phyloP scores from a whole-genome alignment of 2,888 invertebrate species.

The Oscheius myriophilus region DNA sequence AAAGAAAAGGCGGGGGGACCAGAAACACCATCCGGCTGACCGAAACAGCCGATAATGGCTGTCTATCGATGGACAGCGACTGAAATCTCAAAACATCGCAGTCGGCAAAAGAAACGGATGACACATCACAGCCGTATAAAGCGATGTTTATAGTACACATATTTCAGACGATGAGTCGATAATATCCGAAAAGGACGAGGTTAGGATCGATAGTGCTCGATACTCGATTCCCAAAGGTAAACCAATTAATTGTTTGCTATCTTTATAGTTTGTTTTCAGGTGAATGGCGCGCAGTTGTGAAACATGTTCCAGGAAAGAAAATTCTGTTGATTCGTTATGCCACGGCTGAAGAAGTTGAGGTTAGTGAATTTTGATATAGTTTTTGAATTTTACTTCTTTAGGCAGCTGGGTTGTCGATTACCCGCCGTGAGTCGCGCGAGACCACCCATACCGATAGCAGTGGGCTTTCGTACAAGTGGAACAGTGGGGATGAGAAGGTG shows the following conservation, averaged over 20 bases:
- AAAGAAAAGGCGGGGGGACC: too few relatives aligned
- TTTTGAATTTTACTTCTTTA: too few relatives aligned
- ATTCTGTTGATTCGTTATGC: constrained; percentile 55
- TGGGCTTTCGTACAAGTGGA: constrained; percentile 42
- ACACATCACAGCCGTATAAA: too few relatives aligned
- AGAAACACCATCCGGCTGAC: too few relatives aligned
- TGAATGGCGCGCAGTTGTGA: constrained; percentile 59
- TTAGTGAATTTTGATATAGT: constrained; percentile 1
- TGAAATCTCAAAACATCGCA: too few relatives aligned
- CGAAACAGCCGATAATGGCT: too few relatives aligned
- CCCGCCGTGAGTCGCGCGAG: too few relatives aligned
- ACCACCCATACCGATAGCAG: neutral
- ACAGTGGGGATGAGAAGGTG: constrained; percentile 36
- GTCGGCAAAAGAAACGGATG: too few relatives aligned
- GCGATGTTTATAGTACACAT: too few relatives aligned
- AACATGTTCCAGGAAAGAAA: constrained; percentile 53
- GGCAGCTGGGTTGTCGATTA: too few relatives aligned
- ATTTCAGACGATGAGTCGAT: neutral
- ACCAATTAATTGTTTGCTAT: neutral
- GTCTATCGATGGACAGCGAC: too few relatives aligned
- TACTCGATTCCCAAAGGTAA: neutral
- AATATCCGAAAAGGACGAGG: too few relatives aligned
- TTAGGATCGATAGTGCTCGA: neutral
- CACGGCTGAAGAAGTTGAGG: constrained; percentile 40
- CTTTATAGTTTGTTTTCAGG: constrained; percentile 32